phyloP scores from a whole-genome alignment of 2,113 vertebrate species.

The Malurus cyaneus region DNA sequence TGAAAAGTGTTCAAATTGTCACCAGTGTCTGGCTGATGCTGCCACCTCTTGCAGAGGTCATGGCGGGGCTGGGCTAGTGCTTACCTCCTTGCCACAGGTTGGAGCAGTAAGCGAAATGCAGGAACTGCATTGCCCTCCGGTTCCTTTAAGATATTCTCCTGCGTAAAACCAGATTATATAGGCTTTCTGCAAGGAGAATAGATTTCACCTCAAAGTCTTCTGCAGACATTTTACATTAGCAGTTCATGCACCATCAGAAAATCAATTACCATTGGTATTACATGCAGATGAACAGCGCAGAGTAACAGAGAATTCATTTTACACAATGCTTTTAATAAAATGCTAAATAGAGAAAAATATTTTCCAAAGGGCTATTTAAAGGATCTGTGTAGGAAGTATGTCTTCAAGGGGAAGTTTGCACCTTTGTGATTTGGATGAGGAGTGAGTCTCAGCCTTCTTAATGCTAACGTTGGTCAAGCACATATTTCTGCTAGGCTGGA shows the following conservation, averaged over 20 bases:
- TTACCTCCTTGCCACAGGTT: neutral
- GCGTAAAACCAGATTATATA: neutral
- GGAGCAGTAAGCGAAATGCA: neutral
- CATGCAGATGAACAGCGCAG: constrained; percentile 45
- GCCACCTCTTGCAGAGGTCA: neutral
- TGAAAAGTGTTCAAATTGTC: neutral
- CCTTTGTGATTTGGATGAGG: neutral
- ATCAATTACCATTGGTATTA: constrained; percentile 49
- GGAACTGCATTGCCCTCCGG: accelerated
- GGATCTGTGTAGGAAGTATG: constrained; percentile 12
- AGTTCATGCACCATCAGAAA: constrained; percentile 47
- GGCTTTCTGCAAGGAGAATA: constrained; percentile 14
- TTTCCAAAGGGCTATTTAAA: constrained; percentile 66
- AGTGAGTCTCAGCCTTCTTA: neutral
- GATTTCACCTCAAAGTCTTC: constrained; percentile 47
- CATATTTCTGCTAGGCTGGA: neutral
- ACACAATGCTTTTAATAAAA: constrained; percentile 62
- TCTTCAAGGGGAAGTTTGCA: constrained; percentile 7
- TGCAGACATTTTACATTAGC: constrained; percentile 42
- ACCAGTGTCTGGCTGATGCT: neutral
- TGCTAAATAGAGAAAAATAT: constrained; percentile 70
- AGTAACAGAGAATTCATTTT: constrained; percentile 59
- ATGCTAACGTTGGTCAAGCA: neutral
- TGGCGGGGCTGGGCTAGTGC: neutral
- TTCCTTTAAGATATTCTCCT: neutral